Conservation (phyloP, 2,888 invertebrate species). For the Sipha maydis region DNA sequence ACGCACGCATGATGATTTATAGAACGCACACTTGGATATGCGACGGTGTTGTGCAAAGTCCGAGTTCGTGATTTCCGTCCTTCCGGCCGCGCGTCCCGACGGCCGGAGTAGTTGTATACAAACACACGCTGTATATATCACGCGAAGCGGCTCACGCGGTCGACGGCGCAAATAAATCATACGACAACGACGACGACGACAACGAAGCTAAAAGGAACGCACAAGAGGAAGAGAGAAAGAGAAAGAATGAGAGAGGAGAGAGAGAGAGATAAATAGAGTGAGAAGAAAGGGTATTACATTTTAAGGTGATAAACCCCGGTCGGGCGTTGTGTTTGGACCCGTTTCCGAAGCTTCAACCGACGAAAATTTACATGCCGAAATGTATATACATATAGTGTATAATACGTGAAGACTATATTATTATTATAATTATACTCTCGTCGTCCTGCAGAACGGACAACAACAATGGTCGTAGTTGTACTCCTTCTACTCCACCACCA, state of each 20-base stretch:
- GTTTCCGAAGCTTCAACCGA: slow-evolving; percentile 44
- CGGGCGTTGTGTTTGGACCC: slow-evolving; percentile 31
- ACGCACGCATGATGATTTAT: background rate
- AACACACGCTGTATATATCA: background rate
- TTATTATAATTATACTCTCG: background rate
- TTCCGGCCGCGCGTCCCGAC: background rate
- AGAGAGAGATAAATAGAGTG: background rate
- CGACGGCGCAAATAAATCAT: slow-evolving; percentile 1
- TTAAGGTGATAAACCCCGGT: slow-evolving; percentile 48
- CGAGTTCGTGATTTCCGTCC: slow-evolving; percentile 47
- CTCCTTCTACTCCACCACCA: background rate
- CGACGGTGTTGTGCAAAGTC: background rate
- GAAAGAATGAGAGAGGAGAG: background rate
- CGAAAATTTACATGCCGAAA: slow-evolving; percentile 51
- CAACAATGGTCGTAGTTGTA: background rate
- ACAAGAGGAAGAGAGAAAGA: too few species aligned
- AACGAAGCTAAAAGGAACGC: background rate
- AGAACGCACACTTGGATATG: background rate
- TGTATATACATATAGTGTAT: slow-evolving; percentile 8
- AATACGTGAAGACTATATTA: slow-evolving; percentile 4
- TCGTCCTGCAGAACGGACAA: slow-evolving; percentile 7
- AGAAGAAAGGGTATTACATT: slow-evolving; percentile 32
- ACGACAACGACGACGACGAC: background rate
- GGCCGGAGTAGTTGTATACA: background rate
- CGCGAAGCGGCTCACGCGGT: background rate